A percentile compares a stretch with the other conserved stretches of the same genome.
Evolutionary conservation across 2,797 vertebrate species (phyloP).

Genomic region (Pseudopleuronectes americanus): DNA sequence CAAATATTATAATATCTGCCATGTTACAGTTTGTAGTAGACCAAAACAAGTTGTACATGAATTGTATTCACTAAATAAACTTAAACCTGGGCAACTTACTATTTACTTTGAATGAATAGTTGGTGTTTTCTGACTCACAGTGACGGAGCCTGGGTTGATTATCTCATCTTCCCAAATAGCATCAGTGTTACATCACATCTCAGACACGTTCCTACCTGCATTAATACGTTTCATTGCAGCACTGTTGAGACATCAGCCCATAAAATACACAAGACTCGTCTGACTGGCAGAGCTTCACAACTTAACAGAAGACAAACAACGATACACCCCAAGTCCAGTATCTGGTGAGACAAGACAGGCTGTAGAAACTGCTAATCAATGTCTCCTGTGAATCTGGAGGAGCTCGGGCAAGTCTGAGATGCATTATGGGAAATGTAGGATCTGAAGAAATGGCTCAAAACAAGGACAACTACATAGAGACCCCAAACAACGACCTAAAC

Average conservation of each 20-base stretch:
- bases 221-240: neutral
- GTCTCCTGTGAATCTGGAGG: neutral
- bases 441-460: neutral
- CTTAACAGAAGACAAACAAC: neutral
- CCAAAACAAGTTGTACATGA: neutral
- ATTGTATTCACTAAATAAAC: neutral
- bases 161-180: constrained; percentile 21
- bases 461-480: neutral
- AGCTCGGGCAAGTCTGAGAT: neutral
- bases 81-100: neutral
- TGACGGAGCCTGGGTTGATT: constrained; percentile 2
- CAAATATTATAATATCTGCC: neutral
- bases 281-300: constrained; percentile 19
- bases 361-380: neutral
- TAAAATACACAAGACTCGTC: constrained; percentile 32
- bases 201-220: constrained; percentile 61
- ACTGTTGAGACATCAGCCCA: constrained; percentile 41
- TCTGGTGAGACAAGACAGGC: neutral
- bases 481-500: neutral
- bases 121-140: constrained; percentile 7
- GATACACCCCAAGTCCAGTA: neutral
- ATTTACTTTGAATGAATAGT: neutral
- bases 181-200: constrained; percentile 15
- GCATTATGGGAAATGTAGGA: constrained; percentile 6
- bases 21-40: neutral